Conservation (phyloP, 2,797 vertebrate species). For the Syncerus caffer region DNA sequence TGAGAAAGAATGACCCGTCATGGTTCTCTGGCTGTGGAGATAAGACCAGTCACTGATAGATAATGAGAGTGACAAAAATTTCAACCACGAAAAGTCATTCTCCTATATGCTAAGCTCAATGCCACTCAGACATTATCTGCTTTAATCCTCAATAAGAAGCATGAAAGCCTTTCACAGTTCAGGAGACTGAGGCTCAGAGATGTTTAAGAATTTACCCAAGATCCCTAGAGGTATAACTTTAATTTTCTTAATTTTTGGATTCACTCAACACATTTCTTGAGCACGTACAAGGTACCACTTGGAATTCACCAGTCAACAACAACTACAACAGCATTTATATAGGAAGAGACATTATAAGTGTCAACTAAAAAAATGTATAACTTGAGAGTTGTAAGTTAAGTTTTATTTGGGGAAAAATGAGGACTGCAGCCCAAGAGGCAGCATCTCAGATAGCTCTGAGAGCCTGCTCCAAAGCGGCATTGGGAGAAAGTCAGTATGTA, state of each 20-base stretch:
- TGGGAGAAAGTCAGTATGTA: not conserved
- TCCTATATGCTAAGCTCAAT: not conserved
- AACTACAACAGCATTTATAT: not conserved
- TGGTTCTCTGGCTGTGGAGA: not conserved
- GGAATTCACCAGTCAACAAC: not conserved
- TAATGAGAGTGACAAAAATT: not conserved
- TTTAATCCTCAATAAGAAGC: not conserved
- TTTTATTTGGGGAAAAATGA: not conserved
- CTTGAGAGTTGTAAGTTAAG: not conserved
- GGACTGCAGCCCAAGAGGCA: rapidly evolving
- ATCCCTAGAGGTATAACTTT: not conserved
- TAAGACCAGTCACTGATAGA: not conserved
- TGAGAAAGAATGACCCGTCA: not conserved
- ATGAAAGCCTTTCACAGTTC: not conserved
- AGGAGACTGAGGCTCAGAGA: not conserved
- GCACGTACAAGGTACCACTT: not conserved
- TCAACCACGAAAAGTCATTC: not conserved
- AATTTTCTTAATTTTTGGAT: not conserved
- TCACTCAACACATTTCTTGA: not conserved
- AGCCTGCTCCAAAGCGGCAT: not conserved
- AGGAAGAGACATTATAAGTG: not conserved
- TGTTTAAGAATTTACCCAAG: not conserved
- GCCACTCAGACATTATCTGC: not conserved
- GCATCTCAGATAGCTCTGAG: not conserved
- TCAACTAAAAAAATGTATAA: not conserved